These are phyloP conservation scores for Brachylomia viminalis DNA, from an alignment of 2,888 invertebrate species.

Conservation along the genomic window DNA sequence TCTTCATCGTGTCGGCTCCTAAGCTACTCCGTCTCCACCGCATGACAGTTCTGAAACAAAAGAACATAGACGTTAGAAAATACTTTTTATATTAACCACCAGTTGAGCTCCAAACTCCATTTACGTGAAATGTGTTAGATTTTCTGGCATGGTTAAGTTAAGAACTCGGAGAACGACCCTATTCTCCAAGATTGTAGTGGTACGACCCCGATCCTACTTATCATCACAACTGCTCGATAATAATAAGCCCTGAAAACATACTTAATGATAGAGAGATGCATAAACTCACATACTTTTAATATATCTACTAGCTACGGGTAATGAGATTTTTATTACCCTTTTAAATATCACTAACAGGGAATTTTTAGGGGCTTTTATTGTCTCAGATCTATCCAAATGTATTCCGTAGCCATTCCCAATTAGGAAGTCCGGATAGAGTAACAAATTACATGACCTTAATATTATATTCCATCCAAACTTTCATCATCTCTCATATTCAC, in stretches of 20 bases:
- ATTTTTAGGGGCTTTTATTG: background rate
- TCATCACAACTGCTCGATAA: background rate
- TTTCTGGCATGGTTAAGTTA: too few species aligned
- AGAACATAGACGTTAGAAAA: background rate
- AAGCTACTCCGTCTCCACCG: slow-evolving; percentile 78
- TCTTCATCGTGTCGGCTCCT: slow-evolving; percentile 71
- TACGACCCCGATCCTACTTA: background rate
- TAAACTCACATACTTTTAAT: background rate
- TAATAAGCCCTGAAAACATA: background rate
- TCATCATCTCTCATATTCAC: slow-evolving; percentile 31
- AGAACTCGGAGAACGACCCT: too few species aligned
- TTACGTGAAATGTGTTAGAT: background rate
- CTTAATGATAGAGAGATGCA: background rate
- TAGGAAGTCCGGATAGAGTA: background rate
- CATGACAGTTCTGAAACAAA: slow-evolving; percentile 79
- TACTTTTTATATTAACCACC: background rate
- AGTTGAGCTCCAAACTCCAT: background rate
- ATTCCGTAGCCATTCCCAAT: background rate
- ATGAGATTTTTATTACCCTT: too few species aligned
- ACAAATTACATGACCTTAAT: slow-evolving; percentile 27
- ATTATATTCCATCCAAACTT: slow-evolving; percentile 39
- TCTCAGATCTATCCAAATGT: background rate
- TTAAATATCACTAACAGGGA: too few species aligned
- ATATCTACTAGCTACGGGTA: too few species aligned
- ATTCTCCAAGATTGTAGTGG: background rate